Evolutionary conservation across 37 sponge, comb jelly and placozoan genomes (phyloP).

Genomic region (Tethya wilhelma): DNA sequence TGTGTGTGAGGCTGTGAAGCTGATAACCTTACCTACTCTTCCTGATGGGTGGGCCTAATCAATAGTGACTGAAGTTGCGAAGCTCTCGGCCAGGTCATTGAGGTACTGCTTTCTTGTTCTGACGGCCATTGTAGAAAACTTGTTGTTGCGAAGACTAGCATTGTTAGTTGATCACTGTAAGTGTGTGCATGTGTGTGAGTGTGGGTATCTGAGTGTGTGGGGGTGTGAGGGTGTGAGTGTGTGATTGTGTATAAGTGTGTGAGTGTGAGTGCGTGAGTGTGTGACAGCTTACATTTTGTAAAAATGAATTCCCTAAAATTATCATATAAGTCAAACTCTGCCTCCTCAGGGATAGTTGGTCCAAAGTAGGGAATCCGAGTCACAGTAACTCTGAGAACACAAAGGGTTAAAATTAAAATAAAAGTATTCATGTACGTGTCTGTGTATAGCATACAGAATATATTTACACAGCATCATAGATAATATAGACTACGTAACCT

Average conservation of each 20-base stretch:
- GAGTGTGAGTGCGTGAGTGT: too few relatives aligned
- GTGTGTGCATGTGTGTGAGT: neutral
- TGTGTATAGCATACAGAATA: neutral
- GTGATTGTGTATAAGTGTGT: neutral
- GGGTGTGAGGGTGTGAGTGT: neutral
- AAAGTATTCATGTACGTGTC: neutral
- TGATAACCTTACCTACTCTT: slow-evolving; percentile 24
- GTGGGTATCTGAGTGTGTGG: neutral
- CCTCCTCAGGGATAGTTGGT: slow-evolving; percentile 79
- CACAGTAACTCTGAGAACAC: slow-evolving; percentile 84
- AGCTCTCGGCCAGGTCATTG: slow-evolving; percentile 49
- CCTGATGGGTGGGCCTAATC: slow-evolving; percentile 60
- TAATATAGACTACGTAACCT: too few relatives aligned
- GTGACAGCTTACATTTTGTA: slow-evolving; percentile 86
- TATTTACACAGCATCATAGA: too few relatives aligned
- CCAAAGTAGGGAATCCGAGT: slow-evolving; percentile 93
- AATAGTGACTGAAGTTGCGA: slow-evolving; percentile 31
- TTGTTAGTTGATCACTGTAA: slow-evolving; percentile 91
- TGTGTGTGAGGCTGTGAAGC: too few relatives aligned
- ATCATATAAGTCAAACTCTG: slow-evolving; percentile 79
- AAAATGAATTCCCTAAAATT: slow-evolving; percentile 86
- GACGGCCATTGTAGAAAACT: slow-evolving; percentile 77
- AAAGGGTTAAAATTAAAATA: too few relatives aligned
- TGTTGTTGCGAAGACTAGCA: slow-evolving; percentile 75
- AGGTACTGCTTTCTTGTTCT: slow-evolving; percentile 82